Evolutionary conservation across 92 coral and sea anemone species (phyloP).

Genomic region (Anthopleura xanthogrammica): DNA sequence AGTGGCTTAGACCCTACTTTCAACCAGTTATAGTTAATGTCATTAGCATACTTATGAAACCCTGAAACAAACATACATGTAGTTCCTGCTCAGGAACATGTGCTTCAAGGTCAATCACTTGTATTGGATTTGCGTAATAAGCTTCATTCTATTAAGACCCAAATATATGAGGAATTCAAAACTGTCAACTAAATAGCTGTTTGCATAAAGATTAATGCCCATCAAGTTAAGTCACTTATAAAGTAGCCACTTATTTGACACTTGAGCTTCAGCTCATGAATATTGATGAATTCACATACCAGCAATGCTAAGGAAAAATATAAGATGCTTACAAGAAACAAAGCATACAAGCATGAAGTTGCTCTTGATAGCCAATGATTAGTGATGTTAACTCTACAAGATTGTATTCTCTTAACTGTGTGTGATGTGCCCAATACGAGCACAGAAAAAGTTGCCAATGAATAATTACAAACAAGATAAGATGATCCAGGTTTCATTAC

Average conservation of each 20-base stretch:
- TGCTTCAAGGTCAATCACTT: neutral
- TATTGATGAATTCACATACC: constrained; percentile 35
- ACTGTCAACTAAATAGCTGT: neutral
- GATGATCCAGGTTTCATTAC: constrained; percentile 56
- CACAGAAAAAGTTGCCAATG: constrained; percentile 29
- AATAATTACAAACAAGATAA: constrained; percentile 46
- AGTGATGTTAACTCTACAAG: neutral
- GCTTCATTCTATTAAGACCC: neutral
- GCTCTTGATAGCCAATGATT: neutral
- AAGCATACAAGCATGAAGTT: neutral
- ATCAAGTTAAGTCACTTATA: constrained; percentile 8
- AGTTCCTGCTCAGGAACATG: neutral
- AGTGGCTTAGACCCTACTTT: neutral
- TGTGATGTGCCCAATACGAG: neutral
- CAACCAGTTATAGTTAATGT: neutral
- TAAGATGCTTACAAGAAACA: neutral
- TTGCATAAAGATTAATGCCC: constrained; percentile 18
- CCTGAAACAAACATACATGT: constrained; percentile 16
- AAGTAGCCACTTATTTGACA: constrained; percentile 34
- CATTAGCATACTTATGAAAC: constrained; percentile 7
- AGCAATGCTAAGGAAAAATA: constrained; percentile 28
- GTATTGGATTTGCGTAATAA: neutral
- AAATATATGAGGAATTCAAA: neutral
- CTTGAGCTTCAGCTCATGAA: constrained; percentile 31
- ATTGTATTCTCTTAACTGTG: neutral